Evolutionary conservation across 1,140 invertebrate species (phyloP).

Genomic region (Polypedilum vanderplanki): DNA sequence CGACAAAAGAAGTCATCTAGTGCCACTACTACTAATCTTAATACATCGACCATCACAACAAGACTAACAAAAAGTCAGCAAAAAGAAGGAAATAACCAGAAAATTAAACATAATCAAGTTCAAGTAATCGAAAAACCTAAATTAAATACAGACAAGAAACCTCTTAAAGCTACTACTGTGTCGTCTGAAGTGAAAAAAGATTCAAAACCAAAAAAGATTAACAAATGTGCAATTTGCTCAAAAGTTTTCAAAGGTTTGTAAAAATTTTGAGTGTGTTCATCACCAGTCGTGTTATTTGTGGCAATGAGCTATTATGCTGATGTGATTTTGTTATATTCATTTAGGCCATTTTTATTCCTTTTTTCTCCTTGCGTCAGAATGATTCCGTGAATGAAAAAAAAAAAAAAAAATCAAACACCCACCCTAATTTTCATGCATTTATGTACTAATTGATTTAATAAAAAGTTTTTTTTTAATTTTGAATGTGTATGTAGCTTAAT

Average conservation of each 20-base stretch:
- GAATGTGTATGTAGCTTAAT: too few species aligned
- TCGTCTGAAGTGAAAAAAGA: not conserved
- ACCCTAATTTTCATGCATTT: too few species aligned
- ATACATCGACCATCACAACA: not conserved
- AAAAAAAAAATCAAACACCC: too few species aligned
- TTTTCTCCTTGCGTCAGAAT: too few species aligned
- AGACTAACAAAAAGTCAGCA: not conserved
- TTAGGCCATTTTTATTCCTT: too few species aligned
- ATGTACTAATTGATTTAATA: too few species aligned
- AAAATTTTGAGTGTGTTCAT: too few species aligned
- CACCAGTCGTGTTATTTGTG: too few species aligned
- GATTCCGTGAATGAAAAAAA: too few species aligned
- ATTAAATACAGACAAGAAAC: constrained; percentile 25
- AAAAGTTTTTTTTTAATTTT: too few species aligned
- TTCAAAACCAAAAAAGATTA: not conserved
- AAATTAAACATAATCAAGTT: not conserved
- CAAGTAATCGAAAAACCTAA: constrained; percentile 21
- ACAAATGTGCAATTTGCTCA: constrained; percentile 10
- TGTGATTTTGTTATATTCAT: too few species aligned
- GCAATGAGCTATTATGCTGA: too few species aligned
- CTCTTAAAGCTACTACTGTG: not conserved
- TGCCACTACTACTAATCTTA: not conserved
- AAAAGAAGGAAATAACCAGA: not conserved
- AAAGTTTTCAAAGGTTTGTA: constrained; percentile 14
- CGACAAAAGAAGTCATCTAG: not conserved